Evolutionary conservation across 1,140 invertebrate species (phyloP), one percentile per base, ranked within the genome.

Genomic region (Caenorhabditis tropicalis): DNA sequence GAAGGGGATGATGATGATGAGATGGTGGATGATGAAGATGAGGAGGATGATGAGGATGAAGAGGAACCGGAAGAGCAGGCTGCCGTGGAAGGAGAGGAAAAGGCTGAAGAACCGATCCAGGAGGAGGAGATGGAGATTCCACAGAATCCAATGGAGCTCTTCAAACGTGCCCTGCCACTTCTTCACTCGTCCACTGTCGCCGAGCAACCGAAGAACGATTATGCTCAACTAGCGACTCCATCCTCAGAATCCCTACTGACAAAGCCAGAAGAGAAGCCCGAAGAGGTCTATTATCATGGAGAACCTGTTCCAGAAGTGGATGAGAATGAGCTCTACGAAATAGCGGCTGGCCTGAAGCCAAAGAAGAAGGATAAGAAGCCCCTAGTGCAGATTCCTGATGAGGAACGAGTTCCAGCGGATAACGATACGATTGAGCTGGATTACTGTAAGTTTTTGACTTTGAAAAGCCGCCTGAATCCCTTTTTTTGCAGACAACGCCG

Each of bases 221-320:
- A 74, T 43, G 65, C 65, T 74, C 65, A 74, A 24, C 9, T 74
- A n/a, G 36, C 43, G 1, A 2, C 43, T 1, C 21, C 36, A 24
- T 9, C n/a, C 0, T 43, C 65, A 21, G 65, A 74, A 46, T 74
- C 65, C 9, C 36, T 74, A 12, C 29, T 74, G 1, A 46, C 33
- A 21, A 12, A 29, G 19, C 27, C 65, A 12, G 83, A 82, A 1
- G 83, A 85, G 19, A 21, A 49, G 15, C 80, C 46, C 4, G 46
- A 24, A 7, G 82, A 83, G 53, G 31, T 82, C 27, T 60, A 85
- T 12, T 87, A 80, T 79, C 86, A 87, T 33, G 86, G 86, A 53
- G 86, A 87, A 24, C 86, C 86, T 0, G 86, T 87, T 2, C 86
- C 86, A n/a, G 79, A 82, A 33, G 85, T 87, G 10, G 86, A 87